A percentile compares a stretch with the other conserved stretches of the same genome.
Conservation (phyloP, 2,888 invertebrate genomes). For the Petrophora chlorosata region DNA sequence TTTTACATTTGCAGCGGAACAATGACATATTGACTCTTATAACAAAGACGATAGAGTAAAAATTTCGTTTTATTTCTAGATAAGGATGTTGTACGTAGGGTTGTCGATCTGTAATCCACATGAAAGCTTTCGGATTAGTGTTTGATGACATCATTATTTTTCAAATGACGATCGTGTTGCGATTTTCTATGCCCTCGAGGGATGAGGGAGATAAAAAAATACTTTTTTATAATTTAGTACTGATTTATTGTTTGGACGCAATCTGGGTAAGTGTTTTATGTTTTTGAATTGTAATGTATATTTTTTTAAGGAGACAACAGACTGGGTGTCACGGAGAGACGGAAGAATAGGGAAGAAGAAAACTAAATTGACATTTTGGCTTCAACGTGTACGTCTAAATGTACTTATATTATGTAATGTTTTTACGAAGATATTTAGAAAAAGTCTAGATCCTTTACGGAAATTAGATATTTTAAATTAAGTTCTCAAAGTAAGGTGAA, state of each 20-base stretch:
- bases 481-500: too few relatives aligned
- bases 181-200: conserved; percentile 66
- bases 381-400: too few relatives aligned
- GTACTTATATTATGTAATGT: too few relatives aligned
- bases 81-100: conserved; percentile 20
- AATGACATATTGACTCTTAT: conserved; percentile 17
- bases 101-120: conserved; percentile 74
- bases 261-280: conserved; percentile 33
- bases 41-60: conserved; percentile 37
- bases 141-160: conserved; percentile 84
- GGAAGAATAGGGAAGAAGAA: too few relatives aligned
- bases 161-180: conserved; percentile 78
- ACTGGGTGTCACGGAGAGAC: too few relatives aligned
- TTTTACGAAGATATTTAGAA: too few relatives aligned
- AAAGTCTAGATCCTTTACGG: too few relatives aligned
- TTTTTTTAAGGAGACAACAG: too few relatives aligned
- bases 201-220: conserved; percentile 50
- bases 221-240: conserved; percentile 50
- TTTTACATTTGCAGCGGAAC: conserved; percentile 11
- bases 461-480: too few relatives aligned
- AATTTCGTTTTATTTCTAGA: conserved; percentile 23
- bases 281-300: too few relatives aligned
- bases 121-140: conserved; percentile 83
- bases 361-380: too few relatives aligned
- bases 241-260: conserved; percentile 68